phyloP scores from a whole-genome alignment of 2,113 vertebrate species.

The Hippocampus abdominalis region DNA sequence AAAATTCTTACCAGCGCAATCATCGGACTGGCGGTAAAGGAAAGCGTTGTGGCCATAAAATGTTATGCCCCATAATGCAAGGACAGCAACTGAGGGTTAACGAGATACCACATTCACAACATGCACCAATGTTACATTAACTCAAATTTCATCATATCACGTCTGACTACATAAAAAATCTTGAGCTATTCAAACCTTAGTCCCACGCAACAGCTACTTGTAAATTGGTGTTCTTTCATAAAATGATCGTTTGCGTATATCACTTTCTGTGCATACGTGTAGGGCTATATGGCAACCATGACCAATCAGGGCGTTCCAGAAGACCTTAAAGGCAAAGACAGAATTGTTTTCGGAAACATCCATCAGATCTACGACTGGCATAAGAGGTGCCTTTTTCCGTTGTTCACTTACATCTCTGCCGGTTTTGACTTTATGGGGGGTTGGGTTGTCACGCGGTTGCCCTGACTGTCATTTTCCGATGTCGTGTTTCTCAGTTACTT shows the following conservation, averaged over 20 bases:
- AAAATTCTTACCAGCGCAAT: too few relatives aligned
- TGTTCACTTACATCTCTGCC: constrained; percentile 3
- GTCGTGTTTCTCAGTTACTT: constrained; percentile 75
- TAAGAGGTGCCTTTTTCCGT: constrained; percentile 71
- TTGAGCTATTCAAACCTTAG: not conserved
- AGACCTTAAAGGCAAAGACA: constrained; percentile 83
- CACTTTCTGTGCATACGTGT: not conserved
- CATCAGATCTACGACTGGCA: constrained; percentile 92
- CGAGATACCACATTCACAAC: too few relatives aligned
- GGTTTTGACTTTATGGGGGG: constrained; percentile 10
- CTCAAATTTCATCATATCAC: not conserved
- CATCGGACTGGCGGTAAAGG: too few relatives aligned
- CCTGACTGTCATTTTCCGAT: constrained; percentile 15
- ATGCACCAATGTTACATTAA: too few relatives aligned
- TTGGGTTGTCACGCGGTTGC: constrained; percentile 24
- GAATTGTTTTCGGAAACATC: constrained; percentile 88
- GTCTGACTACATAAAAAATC: not conserved
- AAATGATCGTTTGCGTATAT: not conserved
- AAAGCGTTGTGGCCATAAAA: too few relatives aligned
- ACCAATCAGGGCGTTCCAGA: constrained; percentile 78
- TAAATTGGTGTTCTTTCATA: not conserved
- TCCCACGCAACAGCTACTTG: not conserved
- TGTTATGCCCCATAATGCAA: too few relatives aligned
- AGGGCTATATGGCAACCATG: constrained; percentile 87
- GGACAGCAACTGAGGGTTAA: too few relatives aligned